Percentiles rank a stretch among this genome's conserved stretches.
Evolutionary conservation across 2,888 invertebrate genomes (phyloP).

Genomic region (Lissocephala sabroskyi): DNA sequence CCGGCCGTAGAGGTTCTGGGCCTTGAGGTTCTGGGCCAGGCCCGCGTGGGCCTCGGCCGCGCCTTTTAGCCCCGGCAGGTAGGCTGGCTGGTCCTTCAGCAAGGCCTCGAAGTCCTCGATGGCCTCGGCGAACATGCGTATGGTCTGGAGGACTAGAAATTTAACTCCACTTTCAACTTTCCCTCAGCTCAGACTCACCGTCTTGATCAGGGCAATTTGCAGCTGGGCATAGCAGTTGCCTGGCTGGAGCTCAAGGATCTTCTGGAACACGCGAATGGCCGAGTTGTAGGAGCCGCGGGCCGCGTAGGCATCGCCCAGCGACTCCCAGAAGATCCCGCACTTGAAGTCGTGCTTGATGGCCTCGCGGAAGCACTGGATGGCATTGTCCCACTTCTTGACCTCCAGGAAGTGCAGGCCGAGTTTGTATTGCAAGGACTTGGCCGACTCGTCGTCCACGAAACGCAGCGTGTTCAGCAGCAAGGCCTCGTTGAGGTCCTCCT

Average conservation of each 20-base stretch:
- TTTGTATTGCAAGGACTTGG: constrained; percentile 87
- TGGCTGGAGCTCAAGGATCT: constrained; percentile 80
- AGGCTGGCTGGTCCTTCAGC: constrained; percentile 75
- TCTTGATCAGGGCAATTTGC: constrained; percentile 83
- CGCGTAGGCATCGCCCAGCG: constrained; percentile 91
- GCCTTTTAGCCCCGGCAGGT: constrained; percentile 85
- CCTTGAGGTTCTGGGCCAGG: constrained; percentile 79
- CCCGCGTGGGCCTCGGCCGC: constrained; percentile 85
- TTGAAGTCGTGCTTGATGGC: constrained; percentile 80
- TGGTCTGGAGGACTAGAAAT: constrained; percentile 37
- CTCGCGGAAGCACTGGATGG: constrained; percentile 83
- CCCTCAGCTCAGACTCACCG: constrained; percentile 33
- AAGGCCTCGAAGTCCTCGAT: constrained; percentile 79
- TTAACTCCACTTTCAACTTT: neutral
- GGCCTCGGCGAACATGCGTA: constrained; percentile 79
- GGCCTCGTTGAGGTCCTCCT: constrained; percentile 72
- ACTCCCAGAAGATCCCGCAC: constrained; percentile 88
- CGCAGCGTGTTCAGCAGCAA: constrained; percentile 70
- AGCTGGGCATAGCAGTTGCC: constrained; percentile 80
- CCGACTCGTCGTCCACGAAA: constrained; percentile 73
- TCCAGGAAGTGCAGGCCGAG: constrained; percentile 87
- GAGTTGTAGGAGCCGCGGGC: constrained; percentile 91
- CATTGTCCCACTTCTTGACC: constrained; percentile 79
- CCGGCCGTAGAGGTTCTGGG: constrained; percentile 80
- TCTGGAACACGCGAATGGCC: constrained; percentile 89